Conservation (phyloP, 2,888 invertebrate species). For the Amphipyra berbera region DNA sequence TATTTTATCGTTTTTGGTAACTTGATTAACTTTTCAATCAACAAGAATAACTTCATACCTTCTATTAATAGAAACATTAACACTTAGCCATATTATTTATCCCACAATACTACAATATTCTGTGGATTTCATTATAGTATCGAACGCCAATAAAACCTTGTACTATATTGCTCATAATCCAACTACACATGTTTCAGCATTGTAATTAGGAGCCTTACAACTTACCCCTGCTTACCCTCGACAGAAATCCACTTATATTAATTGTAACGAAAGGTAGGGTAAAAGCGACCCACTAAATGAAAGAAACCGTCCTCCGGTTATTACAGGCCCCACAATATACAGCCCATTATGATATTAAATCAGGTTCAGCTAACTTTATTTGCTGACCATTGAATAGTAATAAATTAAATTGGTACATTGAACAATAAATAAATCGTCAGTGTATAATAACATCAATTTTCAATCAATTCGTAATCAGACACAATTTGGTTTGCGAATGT, state of each 20-base stretch:
- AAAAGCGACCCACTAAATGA: conserved; percentile 61
- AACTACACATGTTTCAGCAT: conserved; percentile 38
- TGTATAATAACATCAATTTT: conserved; percentile 42
- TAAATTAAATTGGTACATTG: conserved; percentile 37
- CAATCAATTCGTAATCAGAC: conserved; percentile 50
- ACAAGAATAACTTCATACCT: not conserved
- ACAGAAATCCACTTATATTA: conserved; percentile 63
- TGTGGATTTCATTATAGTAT: conserved; percentile 26
- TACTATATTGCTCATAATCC: conserved; percentile 43
- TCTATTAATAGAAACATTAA: not conserved
- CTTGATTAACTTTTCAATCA: too few relatives aligned
- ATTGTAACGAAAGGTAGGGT: conserved; percentile 66
- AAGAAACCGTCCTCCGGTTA: conserved; percentile 53
- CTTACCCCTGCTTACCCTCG: conserved; percentile 47
- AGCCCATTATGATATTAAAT: conserved; percentile 51
- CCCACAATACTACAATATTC: conserved; percentile 12
- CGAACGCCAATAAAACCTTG: conserved; percentile 22
- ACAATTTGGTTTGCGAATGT: conserved; percentile 31
- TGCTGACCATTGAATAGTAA: conserved; percentile 27
- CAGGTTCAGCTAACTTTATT: conserved; percentile 19
- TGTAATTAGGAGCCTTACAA: conserved; percentile 53
- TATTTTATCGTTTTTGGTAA: too few relatives aligned
- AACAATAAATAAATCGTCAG: conserved; percentile 35
- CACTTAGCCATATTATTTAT: not conserved
- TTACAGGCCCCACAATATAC: conserved; percentile 37